Evolutionary conservation across 2,888 invertebrate genomes (phyloP).

Genomic region (Gryllus longicercus): DNA sequence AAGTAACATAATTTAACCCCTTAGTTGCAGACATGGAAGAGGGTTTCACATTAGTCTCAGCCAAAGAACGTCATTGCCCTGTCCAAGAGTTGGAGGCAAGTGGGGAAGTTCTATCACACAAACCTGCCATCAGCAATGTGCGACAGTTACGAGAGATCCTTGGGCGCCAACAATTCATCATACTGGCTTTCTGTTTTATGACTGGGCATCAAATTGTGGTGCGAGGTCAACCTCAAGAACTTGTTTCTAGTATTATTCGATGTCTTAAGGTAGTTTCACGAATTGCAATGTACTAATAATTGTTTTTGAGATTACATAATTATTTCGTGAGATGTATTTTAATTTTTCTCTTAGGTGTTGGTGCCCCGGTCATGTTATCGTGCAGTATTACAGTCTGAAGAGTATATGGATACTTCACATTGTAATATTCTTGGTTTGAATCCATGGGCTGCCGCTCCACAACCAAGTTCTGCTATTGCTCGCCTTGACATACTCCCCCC

Average conservation of each 20-base stretch:
- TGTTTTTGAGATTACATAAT: background rate
- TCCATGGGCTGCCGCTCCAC: constrained; percentile 53
- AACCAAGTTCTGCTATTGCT: constrained; percentile 53
- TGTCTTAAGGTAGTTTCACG: constrained; percentile 29
- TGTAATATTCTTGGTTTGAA: constrained; percentile 48
- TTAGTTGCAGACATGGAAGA: constrained; percentile 43
- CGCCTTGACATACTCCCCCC: constrained; percentile 52
- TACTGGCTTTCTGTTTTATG: constrained; percentile 32
- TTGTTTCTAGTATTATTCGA: constrained; percentile 29
- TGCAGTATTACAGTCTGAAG: constrained; percentile 43
- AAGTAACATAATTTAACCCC: too few relatives aligned
- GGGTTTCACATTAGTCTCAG: constrained; percentile 44
- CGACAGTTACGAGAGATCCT: constrained; percentile 39
- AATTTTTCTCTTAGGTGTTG: constrained; percentile 35
- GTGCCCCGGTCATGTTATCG: constrained; percentile 46
- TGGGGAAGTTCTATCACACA: constrained; percentile 24
- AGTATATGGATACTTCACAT: constrained; percentile 45
- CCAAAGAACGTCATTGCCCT: constrained; percentile 26
- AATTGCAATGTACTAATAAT: background rate
- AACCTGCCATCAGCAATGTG: constrained; percentile 33
- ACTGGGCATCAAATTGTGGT: constrained; percentile 34
- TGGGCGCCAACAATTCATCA: constrained; percentile 31
- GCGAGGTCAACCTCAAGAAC: constrained; percentile 30
- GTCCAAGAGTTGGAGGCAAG: constrained; percentile 37
- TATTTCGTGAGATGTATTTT: background rate